Evolutionary conservation across 2,797 vertebrate genomes (phyloP).

Genomic region (Lithobates pipiens): DNA sequence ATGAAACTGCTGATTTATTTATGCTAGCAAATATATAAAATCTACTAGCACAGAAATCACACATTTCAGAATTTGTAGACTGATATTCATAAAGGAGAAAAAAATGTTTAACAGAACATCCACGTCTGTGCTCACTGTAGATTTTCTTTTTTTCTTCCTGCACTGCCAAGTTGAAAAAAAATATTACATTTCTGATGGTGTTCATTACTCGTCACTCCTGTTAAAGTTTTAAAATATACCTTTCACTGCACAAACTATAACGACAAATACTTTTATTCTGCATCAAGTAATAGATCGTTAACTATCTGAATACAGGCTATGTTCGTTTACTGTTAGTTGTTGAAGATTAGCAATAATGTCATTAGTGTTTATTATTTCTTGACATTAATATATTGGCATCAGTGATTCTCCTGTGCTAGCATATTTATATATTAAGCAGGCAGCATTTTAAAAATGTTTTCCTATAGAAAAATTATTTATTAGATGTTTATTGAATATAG

Average conservation of each 20-base stretch:
- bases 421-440: too few relatives aligned
- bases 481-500: too few relatives aligned
- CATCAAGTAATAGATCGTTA: background rate
- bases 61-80: slow-evolving; percentile 62
- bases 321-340: background rate
- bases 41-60: slow-evolving; percentile 59
- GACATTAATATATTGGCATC: too few relatives aligned
- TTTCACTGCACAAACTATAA: slow-evolving; percentile 32
- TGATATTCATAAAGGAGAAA: slow-evolving; percentile 61
- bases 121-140: slow-evolving; percentile 42
- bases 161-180: slow-evolving; percentile 31
- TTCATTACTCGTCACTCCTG: slow-evolving; percentile 51
- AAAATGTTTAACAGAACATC: slow-evolving; percentile 56
- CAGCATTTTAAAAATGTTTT: too few relatives aligned
- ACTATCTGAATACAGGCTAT: background rate
- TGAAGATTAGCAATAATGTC: background rate
- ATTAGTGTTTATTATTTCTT: background rate
- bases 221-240: slow-evolving; percentile 49
- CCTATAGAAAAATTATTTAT: too few relatives aligned
- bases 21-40: slow-evolving; percentile 64
- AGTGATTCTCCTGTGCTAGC: too few relatives aligned
- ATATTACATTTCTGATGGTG: slow-evolving; percentile 59
- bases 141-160: slow-evolving; percentile 22
- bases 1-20: slow-evolving; percentile 74
- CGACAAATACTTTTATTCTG: slow-evolving; percentile 31